Conservation (phyloP, 2,113 vertebrate species). For the Dicerorhinus sumatrensis region DNA sequence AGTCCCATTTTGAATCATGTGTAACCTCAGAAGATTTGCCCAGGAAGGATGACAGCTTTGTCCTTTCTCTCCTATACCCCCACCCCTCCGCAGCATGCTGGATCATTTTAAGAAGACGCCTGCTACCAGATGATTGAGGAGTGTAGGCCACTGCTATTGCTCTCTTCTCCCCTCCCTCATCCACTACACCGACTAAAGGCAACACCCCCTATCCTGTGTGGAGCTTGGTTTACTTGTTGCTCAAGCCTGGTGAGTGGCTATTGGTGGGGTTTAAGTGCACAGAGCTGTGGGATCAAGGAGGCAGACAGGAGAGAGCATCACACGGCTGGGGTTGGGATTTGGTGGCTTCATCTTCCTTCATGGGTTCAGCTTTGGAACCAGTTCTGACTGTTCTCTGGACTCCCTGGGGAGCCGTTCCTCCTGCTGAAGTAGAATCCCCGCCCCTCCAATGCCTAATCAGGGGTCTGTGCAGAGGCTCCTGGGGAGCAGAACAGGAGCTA, state of each 20-base stretch:
- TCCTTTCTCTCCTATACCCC: no score
- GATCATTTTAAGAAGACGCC: neutral
- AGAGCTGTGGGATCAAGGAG: no score
- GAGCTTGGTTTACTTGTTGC: neutral
- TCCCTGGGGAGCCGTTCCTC: rapidly evolving
- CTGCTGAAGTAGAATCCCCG: neutral
- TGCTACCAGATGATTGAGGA: neutral
- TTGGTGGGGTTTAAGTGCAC: neutral
- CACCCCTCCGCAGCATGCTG: rapidly evolving
- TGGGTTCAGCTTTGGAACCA: neutral
- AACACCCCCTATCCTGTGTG: no score
- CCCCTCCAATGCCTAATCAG: rapidly evolving
- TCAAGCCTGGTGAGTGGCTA: neutral
- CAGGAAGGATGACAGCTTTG: no score
- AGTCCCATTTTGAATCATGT: neutral
- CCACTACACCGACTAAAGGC: rapidly evolving
- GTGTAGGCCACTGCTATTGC: neutral
- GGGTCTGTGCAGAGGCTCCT: neutral
- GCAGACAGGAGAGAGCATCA: neutral
- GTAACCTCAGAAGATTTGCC: neutral
- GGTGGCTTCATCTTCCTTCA: no score
- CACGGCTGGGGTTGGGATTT: neutral
- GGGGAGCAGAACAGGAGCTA: neutral
- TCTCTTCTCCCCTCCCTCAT: rapidly evolving
- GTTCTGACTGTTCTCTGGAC: neutral